A percentile compares a stretch with the other conserved stretches of the same genome.
Conservation (phyloP, 2,888 invertebrate genomes). For the Ophion ellenae region DNA sequence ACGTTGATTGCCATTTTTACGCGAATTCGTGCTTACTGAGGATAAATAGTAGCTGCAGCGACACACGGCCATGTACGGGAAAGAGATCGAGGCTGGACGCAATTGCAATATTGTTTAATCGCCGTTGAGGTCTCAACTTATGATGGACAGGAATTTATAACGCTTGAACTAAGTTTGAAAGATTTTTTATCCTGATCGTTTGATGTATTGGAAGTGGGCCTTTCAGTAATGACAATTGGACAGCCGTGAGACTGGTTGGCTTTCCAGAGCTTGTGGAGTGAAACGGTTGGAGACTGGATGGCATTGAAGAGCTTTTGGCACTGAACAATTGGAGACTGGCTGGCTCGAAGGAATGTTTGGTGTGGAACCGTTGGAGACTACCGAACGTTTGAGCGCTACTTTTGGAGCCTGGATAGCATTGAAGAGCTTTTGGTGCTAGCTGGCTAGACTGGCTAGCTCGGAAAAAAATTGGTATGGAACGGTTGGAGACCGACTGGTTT, state of each 20-base stretch:
- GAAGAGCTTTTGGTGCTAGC: not conserved
- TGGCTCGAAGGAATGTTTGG: not conserved
- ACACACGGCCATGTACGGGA: not conserved
- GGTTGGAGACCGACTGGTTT: not conserved
- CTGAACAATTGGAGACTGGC: not conserved
- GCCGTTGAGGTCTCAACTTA: too few species aligned
- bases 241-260: not conserved
- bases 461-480: not conserved
- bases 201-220: not conserved
- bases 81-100: not conserved
- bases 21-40: conserved; percentile 6
- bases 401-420: not conserved
- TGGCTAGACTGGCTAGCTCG: not conserved
- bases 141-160: too few species aligned
- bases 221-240: not conserved
- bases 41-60: conserved; percentile 1
- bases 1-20: conserved; percentile 16
- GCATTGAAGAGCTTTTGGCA: not conserved
- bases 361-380: not conserved
- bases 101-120: not conserved
- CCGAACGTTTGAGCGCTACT: not conserved
- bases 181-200: not conserved
- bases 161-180: too few species aligned
- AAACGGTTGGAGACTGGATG: not conserved
- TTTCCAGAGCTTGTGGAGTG: not conserved